Conservation (phyloP, 1,140 invertebrate genomes). For the Megathymus violae region DNA sequence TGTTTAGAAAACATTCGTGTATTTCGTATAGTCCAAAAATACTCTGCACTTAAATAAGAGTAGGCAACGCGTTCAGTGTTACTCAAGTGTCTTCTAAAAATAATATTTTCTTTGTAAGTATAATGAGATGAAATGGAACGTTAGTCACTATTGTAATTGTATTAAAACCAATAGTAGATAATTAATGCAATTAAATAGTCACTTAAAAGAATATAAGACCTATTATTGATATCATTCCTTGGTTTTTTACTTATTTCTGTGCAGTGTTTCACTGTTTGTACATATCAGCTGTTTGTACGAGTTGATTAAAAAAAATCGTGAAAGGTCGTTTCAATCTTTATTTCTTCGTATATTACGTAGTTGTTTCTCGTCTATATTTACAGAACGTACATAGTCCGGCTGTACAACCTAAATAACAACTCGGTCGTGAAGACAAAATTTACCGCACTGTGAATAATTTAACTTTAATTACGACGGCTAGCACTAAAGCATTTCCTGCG, state of each 20-base stretch:
- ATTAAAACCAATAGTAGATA: too few relatives aligned
- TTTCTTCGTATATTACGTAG: too few relatives aligned
- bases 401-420: neutral
- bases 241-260: too few relatives aligned
- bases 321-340: too few relatives aligned
- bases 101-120: slow-evolving; percentile 5
- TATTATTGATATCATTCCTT: too few relatives aligned
- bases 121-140: neutral
- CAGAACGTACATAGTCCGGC: neutral
- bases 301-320: too few relatives aligned
- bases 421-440: slow-evolving; percentile 6
- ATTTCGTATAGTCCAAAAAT: slow-evolving; percentile 25
- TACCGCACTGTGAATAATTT: slow-evolving; percentile 4
- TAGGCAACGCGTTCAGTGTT: slow-evolving; percentile 5
- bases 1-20: slow-evolving; percentile 25
- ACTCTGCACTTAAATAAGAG: slow-evolving; percentile 19
- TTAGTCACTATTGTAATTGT: neutral
- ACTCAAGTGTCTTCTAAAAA: slow-evolving; percentile 9
- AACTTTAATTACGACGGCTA: slow-evolving; percentile 4
- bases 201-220: too few relatives aligned
- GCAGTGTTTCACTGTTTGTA: too few relatives aligned
- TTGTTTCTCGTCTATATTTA: neutral
- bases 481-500: slow-evolving; percentile 6
- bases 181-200: neutral
- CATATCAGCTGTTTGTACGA: too few relatives aligned